These are phyloP conservation scores for Suricata suricatta DNA, from an alignment of 2,113 vertebrate genomes.

Conservation along the genomic window DNA sequence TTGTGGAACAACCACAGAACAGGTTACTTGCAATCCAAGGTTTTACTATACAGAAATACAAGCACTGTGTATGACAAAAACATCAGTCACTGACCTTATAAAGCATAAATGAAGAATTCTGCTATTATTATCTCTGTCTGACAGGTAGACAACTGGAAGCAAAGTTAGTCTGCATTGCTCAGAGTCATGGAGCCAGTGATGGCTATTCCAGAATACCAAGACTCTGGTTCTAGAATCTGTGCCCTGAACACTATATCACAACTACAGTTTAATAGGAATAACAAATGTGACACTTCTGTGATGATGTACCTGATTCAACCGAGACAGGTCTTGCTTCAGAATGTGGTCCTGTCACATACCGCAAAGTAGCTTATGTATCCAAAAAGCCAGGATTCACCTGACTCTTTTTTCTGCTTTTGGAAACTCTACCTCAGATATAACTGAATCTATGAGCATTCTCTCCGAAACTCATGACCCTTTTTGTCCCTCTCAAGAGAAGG, in stretches of 20 bases:
- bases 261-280: background rate
- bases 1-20: too few relatives aligned
- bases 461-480: background rate
- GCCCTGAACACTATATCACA: fast-evolving
- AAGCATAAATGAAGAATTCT: background rate
- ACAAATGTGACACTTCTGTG: fast-evolving
- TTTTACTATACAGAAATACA: too few relatives aligned
- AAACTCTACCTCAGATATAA: background rate
- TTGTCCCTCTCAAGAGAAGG: background rate
- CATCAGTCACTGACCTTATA: background rate
- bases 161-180: background rate
- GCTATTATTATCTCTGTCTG: background rate
- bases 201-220: fast-evolving
- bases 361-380: background rate
- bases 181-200: background rate
- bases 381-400: too few relatives aligned
- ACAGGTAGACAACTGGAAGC: background rate
- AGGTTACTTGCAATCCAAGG: too few relatives aligned
- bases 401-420: too few relatives aligned
- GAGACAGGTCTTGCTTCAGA: background rate
- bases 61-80: background rate
- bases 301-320: fast-evolving
- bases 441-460: background rate
- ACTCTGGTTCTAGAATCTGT: too few relatives aligned
- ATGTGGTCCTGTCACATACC: background rate